Percentiles rank a stretch among this genome's conserved stretches.
Conservation (phyloP, 2,888 invertebrate species). For the Mesorhabditis spiculigera region DNA sequence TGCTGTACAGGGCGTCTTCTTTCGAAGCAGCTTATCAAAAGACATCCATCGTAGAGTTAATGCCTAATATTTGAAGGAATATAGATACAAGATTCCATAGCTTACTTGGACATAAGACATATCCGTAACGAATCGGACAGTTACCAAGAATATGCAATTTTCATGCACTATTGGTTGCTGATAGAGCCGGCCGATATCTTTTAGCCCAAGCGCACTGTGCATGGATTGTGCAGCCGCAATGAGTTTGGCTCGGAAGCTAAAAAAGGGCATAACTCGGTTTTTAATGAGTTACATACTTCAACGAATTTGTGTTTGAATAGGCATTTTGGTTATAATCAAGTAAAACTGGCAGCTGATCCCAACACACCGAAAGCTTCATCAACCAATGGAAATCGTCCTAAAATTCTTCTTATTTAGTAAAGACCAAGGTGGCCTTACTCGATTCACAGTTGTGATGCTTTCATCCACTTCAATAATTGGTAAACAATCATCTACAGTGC, state of each 20-base stretch:
- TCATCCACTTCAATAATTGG: conserved; percentile 69
- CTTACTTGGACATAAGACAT: no score
- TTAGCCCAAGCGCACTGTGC: conserved; percentile 75
- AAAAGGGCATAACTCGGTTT: conserved; percentile 4
- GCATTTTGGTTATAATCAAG: conserved; percentile 34
- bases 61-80: conserved; percentile 66
- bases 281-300: conserved; percentile 18
- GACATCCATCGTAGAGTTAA: conserved; percentile 89
- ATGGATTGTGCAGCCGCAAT: conserved; percentile 87
- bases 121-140: conserved; percentile 71
- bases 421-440: no score
- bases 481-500: conserved; percentile 92
- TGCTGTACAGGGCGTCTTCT: conserved; percentile 64
- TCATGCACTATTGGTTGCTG: conserved; percentile 83
- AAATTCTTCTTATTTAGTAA: conserved; percentile 5
- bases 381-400: conserved; percentile 86
- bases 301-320: conserved; percentile 34
- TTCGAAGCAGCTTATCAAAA: conserved; percentile 75
- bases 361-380: conserved; percentile 92
- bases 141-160: conserved; percentile 83
- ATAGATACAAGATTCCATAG: background rate
- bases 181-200: conserved; percentile 89
- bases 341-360: conserved; percentile 68
- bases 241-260: conserved; percentile 67
- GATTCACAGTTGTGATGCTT: conserved; percentile 23